phyloP scores from a whole-genome alignment of 2,113 vertebrate genomes.

The Girardinichthys multiradiatus region DNA sequence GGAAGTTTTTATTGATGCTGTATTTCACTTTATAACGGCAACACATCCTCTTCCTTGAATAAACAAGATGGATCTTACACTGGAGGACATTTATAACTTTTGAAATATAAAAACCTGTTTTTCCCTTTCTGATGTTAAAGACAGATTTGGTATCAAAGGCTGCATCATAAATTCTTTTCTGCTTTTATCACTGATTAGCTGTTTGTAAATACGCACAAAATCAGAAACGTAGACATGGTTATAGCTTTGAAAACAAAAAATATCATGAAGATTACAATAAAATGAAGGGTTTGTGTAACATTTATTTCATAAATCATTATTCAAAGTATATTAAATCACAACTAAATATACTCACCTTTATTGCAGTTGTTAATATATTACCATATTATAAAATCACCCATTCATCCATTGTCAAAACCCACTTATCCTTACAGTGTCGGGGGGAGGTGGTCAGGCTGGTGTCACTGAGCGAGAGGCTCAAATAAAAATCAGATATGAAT shows the following conservation, averaged over 20 bases:
- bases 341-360: neutral
- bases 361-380: neutral
- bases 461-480: neutral
- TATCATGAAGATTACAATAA: neutral
- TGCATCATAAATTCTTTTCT: neutral
- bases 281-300: neutral
- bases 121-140: neutral
- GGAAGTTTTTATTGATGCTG: conserved; percentile 42
- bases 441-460: neutral
- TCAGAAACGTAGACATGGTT: neutral
- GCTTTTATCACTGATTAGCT: neutral
- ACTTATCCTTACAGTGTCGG: neutral
- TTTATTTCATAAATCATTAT: neutral
- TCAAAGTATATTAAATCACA: neutral
- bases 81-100: neutral
- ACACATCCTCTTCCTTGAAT: conserved; percentile 12
- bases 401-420: neutral
- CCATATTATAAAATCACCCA: neutral
- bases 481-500: neutral
- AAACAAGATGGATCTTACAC: neutral
- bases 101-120: neutral
- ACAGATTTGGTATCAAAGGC: neutral
- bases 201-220: neutral
- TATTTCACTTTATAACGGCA: conserved; percentile 41
- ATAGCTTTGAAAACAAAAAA: neutral